Base-by-base conservation (phyloP, 2,113 vertebrate species). In the Catagonus wagneri region DNA sequence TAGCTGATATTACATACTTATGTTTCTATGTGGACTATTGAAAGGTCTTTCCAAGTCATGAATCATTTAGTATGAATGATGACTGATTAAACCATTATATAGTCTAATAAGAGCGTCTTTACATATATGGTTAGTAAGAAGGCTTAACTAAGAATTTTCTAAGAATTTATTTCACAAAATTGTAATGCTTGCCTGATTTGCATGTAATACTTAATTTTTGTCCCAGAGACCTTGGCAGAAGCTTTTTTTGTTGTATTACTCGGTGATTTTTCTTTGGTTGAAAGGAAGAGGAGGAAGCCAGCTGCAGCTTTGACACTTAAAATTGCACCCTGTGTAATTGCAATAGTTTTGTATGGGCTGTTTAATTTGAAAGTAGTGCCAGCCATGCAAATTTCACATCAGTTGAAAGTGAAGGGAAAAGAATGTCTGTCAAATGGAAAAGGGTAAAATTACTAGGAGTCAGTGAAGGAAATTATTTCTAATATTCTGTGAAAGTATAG, bases 301-400 rank as follows among this genome's bases (percentile, higher is more conserved):
- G 84, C 72, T 76, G 29, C 6, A 83, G 61, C 25, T 94, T 63
- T 95, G 65, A 88, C 66, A 69, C 32, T 65, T 81, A 58, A 34
- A 60, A 92, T 56, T 63, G 36, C 1, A 79, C 29, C 14, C 74
- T 29, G 2, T 72, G 22, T 9, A 32, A 80, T 32, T 60, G 83
- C 54, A 80, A 27, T 87, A 34, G 15, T 93, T 83, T 69, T 10
- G 1, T 80, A 61, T 7, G 65, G 54, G 68, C 25, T 92, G 25
- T 96, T 89, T 92, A 83, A 74, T 79, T 83, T 29, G 14, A 94
- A 97, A 93, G 69, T 25, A 76, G 50, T 61, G 84, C 66, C 32
- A 92, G 34, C 32, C 65, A 50, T 90, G 60, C 54, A 94, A 61
- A 90, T 96, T 87, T 93, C 78, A 80, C 52, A 92, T 83, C n/a